Evolutionary conservation across 2,888 invertebrate genomes (phyloP), one percentile per base, ranked within the genome.

Genomic region (Epinotia demarniana): DNA sequence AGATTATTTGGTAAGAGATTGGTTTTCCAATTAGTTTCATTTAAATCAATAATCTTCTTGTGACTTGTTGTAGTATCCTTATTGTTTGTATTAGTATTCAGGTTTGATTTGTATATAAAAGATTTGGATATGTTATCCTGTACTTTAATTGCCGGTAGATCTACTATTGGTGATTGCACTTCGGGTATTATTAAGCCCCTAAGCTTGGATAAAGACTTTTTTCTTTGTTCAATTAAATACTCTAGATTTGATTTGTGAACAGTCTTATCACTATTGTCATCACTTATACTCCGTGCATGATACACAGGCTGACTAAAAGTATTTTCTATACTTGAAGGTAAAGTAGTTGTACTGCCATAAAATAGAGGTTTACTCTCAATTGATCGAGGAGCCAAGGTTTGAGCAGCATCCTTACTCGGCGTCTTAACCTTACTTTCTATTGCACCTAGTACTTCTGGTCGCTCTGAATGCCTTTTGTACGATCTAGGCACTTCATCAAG

Each of bases 141-240:
- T 82, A 97, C 97, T 90, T 96, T 97, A 72, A 98, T 98, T 94
- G 97, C 97, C 1, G 98, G 97, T 83, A 98, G 92, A 90, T 97
- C 97, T 66, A 96, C 93, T 70, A 96, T 95, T 55, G 96, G 95
- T 23, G 89, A 88, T 85, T 96, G 95, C 73, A 95, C 94, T 90
- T 98, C 98, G 5, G 98, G 98, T 85, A 98, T 98, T 49, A 98
- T 97, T 81, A 98, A 92, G n/a, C 98, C 98, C 84, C 98, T 95
- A 76, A 98, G 90, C 89, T 98, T 98, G 3, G 97, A 97, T 90
- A 98, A 96, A 23, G 97, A 97, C 84, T 96, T 96, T 80, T 96
- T 96, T 73, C 98, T 95, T 86, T 98, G 97, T 88, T 98, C 98
- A 81, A 97, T 95, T 80, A 98, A 91, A 81, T 96, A 96, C 82